These are phyloP conservation scores for Saxidomus purpurata DNA, from an alignment of 1,140 invertebrate genomes.

Conservation along the genomic window DNA sequence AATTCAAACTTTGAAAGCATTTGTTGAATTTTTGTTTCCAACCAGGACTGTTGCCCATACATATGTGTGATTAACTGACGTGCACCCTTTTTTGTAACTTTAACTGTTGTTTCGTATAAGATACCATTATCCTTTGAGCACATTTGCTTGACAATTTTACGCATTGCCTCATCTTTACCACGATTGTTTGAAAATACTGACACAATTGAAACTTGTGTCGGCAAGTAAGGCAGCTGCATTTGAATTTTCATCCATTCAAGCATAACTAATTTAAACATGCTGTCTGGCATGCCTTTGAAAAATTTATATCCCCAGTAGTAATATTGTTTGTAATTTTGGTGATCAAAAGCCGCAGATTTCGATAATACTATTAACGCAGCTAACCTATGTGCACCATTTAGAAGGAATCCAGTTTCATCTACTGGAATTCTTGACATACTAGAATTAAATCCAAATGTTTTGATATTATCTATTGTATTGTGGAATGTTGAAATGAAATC, in stretches of 20 bases:
- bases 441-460: neutral
- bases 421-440: neutral
- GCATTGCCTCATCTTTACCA: neutral
- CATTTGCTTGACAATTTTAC: neutral
- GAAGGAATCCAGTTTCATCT: neutral
- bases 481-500: neutral
- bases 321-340: neutral
- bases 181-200: constrained; percentile 1
- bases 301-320: neutral
- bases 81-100: neutral
- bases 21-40: neutral
- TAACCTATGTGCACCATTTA: constrained; percentile 1
- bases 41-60: neutral
- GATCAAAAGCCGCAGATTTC: neutral
- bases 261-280: neutral
- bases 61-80: neutral
- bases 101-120: neutral
- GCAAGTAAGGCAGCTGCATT: neutral
- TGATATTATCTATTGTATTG: neutral
- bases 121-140: neutral
- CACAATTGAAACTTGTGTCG: neutral
- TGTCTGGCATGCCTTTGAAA: neutral
- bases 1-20: neutral
- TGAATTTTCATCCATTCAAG: constrained; percentile 21
- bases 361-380: neutral